Conservation (phyloP, 2,888 invertebrate genomes). For the Apotomis turbidana region DNA sequence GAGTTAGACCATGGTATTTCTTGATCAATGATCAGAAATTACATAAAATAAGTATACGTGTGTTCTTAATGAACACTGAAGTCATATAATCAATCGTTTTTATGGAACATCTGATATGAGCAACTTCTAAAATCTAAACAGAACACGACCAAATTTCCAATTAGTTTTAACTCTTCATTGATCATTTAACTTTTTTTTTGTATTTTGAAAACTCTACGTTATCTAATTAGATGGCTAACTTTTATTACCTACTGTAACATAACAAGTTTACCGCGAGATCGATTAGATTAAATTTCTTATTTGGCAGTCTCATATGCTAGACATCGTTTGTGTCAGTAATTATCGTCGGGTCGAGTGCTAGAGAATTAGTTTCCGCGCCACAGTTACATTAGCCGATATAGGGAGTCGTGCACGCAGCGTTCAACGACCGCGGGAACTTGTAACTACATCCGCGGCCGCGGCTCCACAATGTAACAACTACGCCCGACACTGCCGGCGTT, state of each 20-base stretch:
- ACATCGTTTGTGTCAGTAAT: constrained; percentile 4
- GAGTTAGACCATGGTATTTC: too few species aligned
- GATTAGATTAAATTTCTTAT: not conserved
- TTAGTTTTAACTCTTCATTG: not conserved
- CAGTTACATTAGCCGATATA: constrained; percentile 69
- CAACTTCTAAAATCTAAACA: not conserved
- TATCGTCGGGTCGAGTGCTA: constrained; percentile 43
- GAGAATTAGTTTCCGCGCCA: constrained; percentile 65
- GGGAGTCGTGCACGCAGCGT: constrained; percentile 75
- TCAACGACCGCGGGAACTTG: constrained; percentile 83
- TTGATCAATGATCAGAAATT: too few species aligned
- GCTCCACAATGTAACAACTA: constrained; percentile 65
- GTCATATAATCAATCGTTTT: too few species aligned
- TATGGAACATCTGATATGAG: not conserved
- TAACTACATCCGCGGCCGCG: constrained; percentile 75
- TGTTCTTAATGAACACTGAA: too few species aligned
- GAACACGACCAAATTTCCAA: not conserved
- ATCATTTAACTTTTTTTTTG: not conserved
- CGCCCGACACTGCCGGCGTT: constrained; percentile 49
- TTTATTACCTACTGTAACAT: not conserved
- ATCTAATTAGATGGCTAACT: not conserved
- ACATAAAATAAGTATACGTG: too few species aligned
- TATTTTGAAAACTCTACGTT: not conserved
- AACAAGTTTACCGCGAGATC: not conserved
- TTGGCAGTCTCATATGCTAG: constrained; percentile 2